Conservation (phyloP, 2,888 invertebrate species). For the Caenorhabditis sp. region DNA sequence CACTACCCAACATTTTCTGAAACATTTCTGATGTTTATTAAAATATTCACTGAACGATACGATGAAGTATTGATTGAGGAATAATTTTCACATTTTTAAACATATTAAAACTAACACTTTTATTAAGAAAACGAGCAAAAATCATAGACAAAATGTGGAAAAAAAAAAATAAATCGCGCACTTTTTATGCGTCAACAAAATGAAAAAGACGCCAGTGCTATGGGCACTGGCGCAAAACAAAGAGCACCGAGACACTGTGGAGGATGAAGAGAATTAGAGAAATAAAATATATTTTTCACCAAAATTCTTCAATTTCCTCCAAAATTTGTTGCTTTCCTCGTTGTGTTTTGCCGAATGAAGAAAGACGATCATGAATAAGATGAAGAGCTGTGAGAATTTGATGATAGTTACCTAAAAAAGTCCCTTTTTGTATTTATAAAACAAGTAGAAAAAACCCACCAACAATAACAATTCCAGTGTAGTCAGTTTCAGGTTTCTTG, state of each 20-base stretch:
- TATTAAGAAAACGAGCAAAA: no score
- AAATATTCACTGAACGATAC: not conserved
- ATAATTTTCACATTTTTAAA: not conserved
- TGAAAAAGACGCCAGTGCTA: conserved; percentile 4
- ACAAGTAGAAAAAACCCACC: not conserved
- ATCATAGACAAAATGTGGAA: conserved; percentile 4
- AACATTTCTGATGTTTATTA: not conserved
- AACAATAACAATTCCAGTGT: not conserved
- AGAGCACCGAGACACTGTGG: not conserved
- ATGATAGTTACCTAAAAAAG: conserved; percentile 28
- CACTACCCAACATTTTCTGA: conserved; percentile 45
- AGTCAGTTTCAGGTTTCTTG: not conserved
- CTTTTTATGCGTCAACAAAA: conserved; percentile 11
- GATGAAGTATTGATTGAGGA: not conserved
- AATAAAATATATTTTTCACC: not conserved
- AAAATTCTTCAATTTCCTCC: conserved; percentile 21
- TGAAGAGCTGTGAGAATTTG: conserved; percentile 20
- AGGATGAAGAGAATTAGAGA: conserved; percentile 6
- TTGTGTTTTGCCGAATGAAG: conserved; percentile 14
- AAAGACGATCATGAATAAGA: conserved; percentile 24
- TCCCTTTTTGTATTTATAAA: not conserved
- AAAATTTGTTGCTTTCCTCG: conserved; percentile 23
- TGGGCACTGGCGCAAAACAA: conserved; percentile 6
- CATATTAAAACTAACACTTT: no score
- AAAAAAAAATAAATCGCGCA: conserved; percentile 7